Base-by-base conservation (phyloP, 2,113 vertebrate genomes). In the Coreoperca whiteheadi region DNA sequence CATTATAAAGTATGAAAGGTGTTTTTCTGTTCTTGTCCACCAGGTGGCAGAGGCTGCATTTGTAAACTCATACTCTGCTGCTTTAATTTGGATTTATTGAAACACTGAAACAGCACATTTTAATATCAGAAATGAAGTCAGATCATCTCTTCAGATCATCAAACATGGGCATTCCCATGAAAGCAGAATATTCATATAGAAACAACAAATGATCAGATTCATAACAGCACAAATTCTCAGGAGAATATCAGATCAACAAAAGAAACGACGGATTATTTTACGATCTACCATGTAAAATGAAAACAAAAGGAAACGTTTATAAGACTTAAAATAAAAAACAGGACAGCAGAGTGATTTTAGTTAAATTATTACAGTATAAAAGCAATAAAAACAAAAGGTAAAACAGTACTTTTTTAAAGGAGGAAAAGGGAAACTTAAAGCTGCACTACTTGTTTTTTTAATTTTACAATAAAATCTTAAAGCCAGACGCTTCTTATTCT, bases 191-290 rank as follows among this genome's bases (percentile, higher is more conserved):
- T 73, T 46, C 18, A 67, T 30, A 34, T 10, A 54, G 0, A 53
- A 60, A 48, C 0, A 65, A 46, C 8, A 69, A 57, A 16, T 60
- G 25, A 30, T 60, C 30, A 60, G 28, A 43, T 3, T 61, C 4
- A n/a, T 30, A 14, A 23, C 25, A 8, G 25, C 32, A 67, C 20
- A 41, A 30, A 50, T 87, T 84, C 84, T 89, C 84, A 89, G 81
- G 84, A 74, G 74, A 51, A 81, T 32, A 74, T 75, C 54, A 46
- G 20, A n/a, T 20, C 6, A 34, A 10, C n/a, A 32, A 67, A 50
- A 57, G n/a, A 48, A 23, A 66, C 4, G 0, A 53, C 6, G 0
- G 21, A 61, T 30, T 11, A 43, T 37, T n/a, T 28, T 0, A 48
- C 41, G 8, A 4, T 3, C 21, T 20, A 21, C 50, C 18, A 3